Base-by-base conservation (phyloP, 2,888 invertebrate species). In the Stenodema calcarata region DNA sequence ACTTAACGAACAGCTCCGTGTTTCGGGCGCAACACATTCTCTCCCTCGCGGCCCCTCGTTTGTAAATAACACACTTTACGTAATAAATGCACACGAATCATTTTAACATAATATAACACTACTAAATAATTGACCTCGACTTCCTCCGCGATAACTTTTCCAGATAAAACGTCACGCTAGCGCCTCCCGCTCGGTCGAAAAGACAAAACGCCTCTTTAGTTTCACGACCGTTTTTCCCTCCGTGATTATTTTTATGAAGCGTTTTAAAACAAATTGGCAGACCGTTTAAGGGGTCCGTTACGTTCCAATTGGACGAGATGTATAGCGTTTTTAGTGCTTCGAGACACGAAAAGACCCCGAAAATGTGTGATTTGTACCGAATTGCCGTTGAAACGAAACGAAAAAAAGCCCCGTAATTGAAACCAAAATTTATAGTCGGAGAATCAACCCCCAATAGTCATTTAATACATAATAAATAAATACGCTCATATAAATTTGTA, bases 61-160 rank as follows among this genome's bases (percentile, higher is more conserved):
- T 54, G 18, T 54, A 54, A 54, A 18, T 54, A 54, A 54, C 35
- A 35, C 35, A 2, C 35, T 2, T 7, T 7, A 2, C 35, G 35
- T 23, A 23, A 23, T 62, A 62, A 47, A 78, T 44, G 44, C n/a
- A 75, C 23, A 41, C 3, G 82, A 84, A 84, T 84, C 27, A 73
- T 84, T n/a, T n/a, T n/a, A n/a, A n/a, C n/a, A n/a, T 70, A 44
- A 73, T 75, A 73, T 47, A 44, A 84, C 73, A 47, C 73, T 84
- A 84, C 47, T 70, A 73, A 69, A 82, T 84, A 84, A 84, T 84
- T 84, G 84, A 84, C 73, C 84, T 75, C 84, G 44, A 73, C 84
- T 73, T 70, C 30, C 78, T 4, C 23, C 27, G 47, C 70, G 84
- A 84, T 84, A 84, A 47, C 75, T 28, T 18, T n/a, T 73, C 9